phyloP scores from a whole-genome alignment of 2,113 vertebrate genomes.

The Carollia perspicillata region DNA sequence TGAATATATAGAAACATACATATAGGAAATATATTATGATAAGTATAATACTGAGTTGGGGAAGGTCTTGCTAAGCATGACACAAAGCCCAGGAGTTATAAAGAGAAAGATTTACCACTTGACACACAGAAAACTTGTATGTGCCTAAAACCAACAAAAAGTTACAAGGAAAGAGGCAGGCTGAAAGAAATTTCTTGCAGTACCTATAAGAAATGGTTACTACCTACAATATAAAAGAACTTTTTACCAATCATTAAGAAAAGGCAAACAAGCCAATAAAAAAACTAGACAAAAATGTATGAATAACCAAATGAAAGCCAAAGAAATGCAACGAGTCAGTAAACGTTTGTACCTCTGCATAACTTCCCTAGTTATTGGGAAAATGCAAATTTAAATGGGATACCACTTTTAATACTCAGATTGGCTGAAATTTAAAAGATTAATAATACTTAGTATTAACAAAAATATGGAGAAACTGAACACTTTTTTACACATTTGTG shows the following conservation, averaged over 20 bases:
- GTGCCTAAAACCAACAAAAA: not conserved
- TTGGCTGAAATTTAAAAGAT: not conserved
- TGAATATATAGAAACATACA: not conserved
- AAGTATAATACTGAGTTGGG: not conserved
- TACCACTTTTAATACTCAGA: not conserved
- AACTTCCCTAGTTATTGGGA: not conserved
- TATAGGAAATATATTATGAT: constrained; percentile 2
- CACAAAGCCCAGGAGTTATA: not conserved
- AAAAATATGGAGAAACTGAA: not conserved
- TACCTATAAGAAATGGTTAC: not conserved
- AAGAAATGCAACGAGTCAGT: not conserved
- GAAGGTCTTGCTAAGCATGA: not conserved
- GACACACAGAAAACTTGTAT: not conserved
- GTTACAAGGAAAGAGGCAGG: not conserved
- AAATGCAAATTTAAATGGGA: not conserved
- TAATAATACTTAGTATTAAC: not conserved
- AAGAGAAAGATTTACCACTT: constrained; percentile 21
- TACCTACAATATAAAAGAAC: constrained; percentile 30
- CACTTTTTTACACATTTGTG: not conserved
- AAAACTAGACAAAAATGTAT: not conserved
- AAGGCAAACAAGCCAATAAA: not conserved
- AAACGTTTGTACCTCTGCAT: not conserved
- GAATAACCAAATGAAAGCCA: constrained; percentile 7
- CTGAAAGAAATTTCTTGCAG: constrained; percentile 3
- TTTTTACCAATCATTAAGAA: not conserved